Conservation (phyloP, 2,888 invertebrate genomes). For the Torymus auratus region DNA sequence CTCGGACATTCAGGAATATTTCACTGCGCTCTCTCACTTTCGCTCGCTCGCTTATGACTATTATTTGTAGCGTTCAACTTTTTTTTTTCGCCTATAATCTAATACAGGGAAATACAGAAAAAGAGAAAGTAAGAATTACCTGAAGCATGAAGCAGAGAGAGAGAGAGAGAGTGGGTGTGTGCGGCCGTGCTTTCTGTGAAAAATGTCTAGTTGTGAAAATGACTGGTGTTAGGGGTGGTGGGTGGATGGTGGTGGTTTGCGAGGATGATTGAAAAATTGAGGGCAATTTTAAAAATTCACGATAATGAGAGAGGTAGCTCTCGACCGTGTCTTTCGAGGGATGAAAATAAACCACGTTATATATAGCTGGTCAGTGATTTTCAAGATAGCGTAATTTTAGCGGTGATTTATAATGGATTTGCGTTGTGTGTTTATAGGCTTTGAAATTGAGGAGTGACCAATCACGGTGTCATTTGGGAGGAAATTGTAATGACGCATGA, state of each 20-base stretch:
- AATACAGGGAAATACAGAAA: constrained; percentile 32
- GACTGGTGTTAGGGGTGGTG: too few relatives aligned
- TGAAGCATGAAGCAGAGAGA: constrained; percentile 22
- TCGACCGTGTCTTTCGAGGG: too few relatives aligned
- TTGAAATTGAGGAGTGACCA: too few relatives aligned
- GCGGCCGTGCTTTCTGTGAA: constrained; percentile 10
- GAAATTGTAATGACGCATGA: too few relatives aligned
- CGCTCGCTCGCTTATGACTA: constrained; percentile 43
- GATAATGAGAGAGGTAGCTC: constrained; percentile 1
- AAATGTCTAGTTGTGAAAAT: constrained; percentile 42
- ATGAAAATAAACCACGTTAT: too few relatives aligned
- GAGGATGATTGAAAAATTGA: constrained; percentile 51
- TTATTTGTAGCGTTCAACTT: constrained; percentile 58
- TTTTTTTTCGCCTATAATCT: constrained; percentile 48
- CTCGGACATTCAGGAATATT: constrained; percentile 54
- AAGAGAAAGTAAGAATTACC: constrained; percentile 51
- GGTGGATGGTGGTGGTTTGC: too few relatives aligned
- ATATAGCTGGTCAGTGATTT: too few relatives aligned
- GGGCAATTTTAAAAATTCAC: constrained; percentile 34
- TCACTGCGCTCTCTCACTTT: constrained; percentile 37
- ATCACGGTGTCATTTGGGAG: too few relatives aligned
- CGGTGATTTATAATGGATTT: too few relatives aligned
- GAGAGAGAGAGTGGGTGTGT: background rate
- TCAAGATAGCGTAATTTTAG: too few relatives aligned
- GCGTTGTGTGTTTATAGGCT: too few relatives aligned